Conservation (phyloP, 2,113 vertebrate species). For the Clupea harengus region DNA sequence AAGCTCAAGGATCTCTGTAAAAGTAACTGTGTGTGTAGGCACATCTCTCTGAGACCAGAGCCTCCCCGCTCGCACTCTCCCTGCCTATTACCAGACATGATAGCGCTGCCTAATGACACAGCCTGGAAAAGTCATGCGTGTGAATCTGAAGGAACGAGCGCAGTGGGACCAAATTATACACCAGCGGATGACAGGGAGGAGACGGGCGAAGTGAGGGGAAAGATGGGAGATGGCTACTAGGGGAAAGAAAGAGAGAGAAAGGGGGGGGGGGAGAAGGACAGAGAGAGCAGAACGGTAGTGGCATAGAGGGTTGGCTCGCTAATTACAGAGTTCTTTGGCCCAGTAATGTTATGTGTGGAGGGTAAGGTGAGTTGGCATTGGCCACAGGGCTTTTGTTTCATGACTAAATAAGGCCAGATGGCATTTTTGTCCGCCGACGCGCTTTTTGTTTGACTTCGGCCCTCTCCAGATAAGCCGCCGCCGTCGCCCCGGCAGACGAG, state of each 20-base stretch:
- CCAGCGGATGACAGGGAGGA: background rate
- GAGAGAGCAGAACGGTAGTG: background rate
- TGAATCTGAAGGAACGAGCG: background rate
- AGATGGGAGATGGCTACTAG: background rate
- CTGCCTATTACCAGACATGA: conserved; percentile 5
- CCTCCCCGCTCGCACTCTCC: background rate
- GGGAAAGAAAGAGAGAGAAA: background rate
- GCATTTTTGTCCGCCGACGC: background rate
- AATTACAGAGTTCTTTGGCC: background rate
- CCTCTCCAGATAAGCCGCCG: background rate
- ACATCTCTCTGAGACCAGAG: background rate
- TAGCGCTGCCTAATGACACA: conserved; percentile 12
- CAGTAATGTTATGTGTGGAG: background rate
- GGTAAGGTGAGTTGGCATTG: background rate
- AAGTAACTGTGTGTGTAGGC: background rate
- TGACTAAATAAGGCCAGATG: conserved; percentile 14
- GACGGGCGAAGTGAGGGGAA: background rate
- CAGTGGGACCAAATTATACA: conserved; percentile 5
- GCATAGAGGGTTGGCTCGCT: background rate
- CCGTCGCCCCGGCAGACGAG: background rate
- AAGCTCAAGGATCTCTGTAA: background rate
- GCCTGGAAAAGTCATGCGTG: conserved; percentile 9
- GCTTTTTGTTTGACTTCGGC: conserved; percentile 7
- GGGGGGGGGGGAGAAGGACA: background rate
- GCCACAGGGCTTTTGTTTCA: background rate